Base-by-base conservation (phyloP, 2,113 vertebrate genomes). In the Bagarius yarrelli region DNA sequence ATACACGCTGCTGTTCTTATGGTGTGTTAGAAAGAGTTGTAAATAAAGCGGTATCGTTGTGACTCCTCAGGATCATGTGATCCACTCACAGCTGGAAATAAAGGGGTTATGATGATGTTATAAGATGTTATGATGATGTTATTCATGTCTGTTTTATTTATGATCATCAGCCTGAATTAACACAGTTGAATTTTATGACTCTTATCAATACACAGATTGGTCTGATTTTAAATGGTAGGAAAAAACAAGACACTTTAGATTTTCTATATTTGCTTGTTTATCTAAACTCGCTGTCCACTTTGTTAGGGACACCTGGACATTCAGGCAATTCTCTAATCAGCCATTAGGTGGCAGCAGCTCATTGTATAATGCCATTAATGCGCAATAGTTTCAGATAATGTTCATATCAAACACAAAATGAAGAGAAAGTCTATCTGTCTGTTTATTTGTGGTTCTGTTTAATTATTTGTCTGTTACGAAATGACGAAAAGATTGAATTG, bases 1-100 rank as follows among this genome's bases (percentile, higher is more conserved):
- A 76, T 72, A 71, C 40, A 8, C 30, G 63, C 18, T 44, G 23
- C 44, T 61, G 23, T 74, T 81, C 36, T 55, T 15, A 57, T 61
- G 50, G 25, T 27, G 66, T 55, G 47, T 36, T 67, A n/a, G 55
- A 67, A 47, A 64, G 12, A 40, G 21, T 76, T 13, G 18, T 15
- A 55, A 34, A 34, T 40, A 23, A 72, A 53, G 34, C 21, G 15
- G 81, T 88, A 76, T 86, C 72, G 83, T 76, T 30, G 74, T 85
- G 76, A 27, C 60, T 15, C 56, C 59, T 27, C 53, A 36, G 83
- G 84, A 53, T 82, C 56, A 86, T 86, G 50, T 72, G 70, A 32
- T 53, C 78, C 84, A 86, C 56, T 82, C 70, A 9, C 59, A 69
- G 50, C 64, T 74, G 50, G 27, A 82, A 91, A 88, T 89, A 90